Percentiles rank a stretch among this genome's conserved stretches.
These are phyloP conservation scores for Phlogophora meticulosa DNA, from an alignment of 2,888 invertebrate genomes.

Conservation along the genomic window DNA sequence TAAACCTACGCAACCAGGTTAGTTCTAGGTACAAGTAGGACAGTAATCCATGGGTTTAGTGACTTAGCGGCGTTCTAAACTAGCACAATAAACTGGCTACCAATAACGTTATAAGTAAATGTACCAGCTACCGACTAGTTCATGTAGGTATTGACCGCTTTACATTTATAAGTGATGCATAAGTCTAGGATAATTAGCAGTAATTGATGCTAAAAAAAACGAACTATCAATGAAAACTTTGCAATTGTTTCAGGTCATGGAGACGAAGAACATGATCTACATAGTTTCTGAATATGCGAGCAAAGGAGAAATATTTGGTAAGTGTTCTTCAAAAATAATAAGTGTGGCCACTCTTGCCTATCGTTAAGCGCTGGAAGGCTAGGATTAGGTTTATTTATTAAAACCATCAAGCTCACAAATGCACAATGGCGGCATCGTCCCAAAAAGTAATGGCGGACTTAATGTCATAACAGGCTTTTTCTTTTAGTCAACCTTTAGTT, in stretches of 20 bases:
- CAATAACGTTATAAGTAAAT: too few species aligned
- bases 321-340: constrained; percentile 76
- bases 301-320: constrained; percentile 99
- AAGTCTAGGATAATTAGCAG: background rate
- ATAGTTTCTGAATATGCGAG: constrained; percentile 99
- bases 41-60: background rate
- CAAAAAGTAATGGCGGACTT: too few species aligned
- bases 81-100: constrained; percentile 1
- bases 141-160: too few species aligned
- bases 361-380: background rate
- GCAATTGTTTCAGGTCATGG: constrained; percentile 96
- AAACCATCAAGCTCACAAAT: too few species aligned
- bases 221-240: background rate
- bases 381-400: background rate
- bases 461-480: too few species aligned
- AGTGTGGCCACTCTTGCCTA: background rate
- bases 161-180: background rate
- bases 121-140: too few species aligned
- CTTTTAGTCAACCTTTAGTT: too few species aligned
- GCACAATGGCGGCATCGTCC: too few species aligned
- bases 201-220: background rate
- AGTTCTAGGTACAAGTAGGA: constrained; percentile 6
- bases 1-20: too few species aligned
- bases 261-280: constrained; percentile 99
- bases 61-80: background rate